Conservation (phyloP, 2,888 invertebrate species). For the Acanthococcus lagerstroemiae region DNA sequence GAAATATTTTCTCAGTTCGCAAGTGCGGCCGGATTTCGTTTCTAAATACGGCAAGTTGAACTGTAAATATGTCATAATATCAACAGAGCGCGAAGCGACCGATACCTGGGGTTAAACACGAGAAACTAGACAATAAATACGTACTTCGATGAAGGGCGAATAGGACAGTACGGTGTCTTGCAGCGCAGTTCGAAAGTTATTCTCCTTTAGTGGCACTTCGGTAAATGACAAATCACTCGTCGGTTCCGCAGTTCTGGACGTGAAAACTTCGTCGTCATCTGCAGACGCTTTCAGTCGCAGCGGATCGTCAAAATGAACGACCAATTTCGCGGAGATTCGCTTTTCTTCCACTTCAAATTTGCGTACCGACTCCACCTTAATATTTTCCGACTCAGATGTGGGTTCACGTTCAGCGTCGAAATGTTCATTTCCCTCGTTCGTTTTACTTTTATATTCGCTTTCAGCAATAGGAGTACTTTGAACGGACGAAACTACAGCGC, state of each 20-base stretch:
- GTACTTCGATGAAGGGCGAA: slow-evolving; percentile 64
- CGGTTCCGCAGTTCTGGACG: background rate
- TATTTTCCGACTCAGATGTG: background rate
- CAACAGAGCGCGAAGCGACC: no score
- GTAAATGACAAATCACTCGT: background rate
- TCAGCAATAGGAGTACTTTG: background rate
- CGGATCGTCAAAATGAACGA: slow-evolving; percentile 12
- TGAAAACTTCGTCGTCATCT: slow-evolving; percentile 1
- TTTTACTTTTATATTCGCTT: background rate
- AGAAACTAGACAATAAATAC: no score
- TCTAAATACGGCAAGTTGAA: slow-evolving; percentile 80
- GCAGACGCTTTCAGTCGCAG: background rate
- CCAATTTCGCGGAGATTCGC: slow-evolving; percentile 6
- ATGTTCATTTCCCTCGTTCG: background rate
- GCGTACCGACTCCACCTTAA: background rate
- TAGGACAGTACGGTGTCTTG: slow-evolving; percentile 65
- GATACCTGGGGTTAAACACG: no score
- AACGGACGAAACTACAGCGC: background rate
- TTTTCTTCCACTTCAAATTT: slow-evolving; percentile 24
- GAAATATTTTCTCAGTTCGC: slow-evolving; percentile 60
- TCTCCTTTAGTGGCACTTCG: slow-evolving; percentile 38
- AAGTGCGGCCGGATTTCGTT: slow-evolving; percentile 69
- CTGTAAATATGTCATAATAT: slow-evolving; percentile 13
- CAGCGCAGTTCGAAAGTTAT: slow-evolving; percentile 62
- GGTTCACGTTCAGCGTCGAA: background rate